Evolutionary conservation across 2,113 vertebrate species (phyloP), one percentile per base, ranked within the genome.

Genomic region (Chionodraco myersi): DNA sequence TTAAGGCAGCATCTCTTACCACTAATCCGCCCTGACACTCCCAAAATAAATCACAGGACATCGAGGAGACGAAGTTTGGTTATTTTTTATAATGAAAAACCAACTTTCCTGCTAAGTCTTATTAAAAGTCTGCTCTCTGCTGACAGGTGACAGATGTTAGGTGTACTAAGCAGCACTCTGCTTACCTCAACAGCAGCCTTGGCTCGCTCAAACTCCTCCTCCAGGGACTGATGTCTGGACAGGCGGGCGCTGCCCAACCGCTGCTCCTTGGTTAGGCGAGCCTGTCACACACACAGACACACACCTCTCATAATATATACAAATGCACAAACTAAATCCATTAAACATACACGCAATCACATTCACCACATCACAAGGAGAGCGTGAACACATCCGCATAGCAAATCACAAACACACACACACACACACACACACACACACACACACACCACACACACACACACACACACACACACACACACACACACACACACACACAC

Each of bases 121-220:
- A 64, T 83, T 79, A 70, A 67, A 84, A 83, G 56, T 67, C 62
- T 59, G 41, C 49, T 53, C 18, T 72, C 34, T 16, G 58, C 6
- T 82, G 87, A 82, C 74, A 59, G 61, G 48, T 57, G 75, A 84
- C 76, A 78, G 81, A 82, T 76, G 63, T 54, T 53, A 82, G 67
- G 15, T 9, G 58, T n/a, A 36, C 70, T 12, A 67, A 73, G 62
- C 26, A 69, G 71, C 67, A 54, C 77, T 75, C 8, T 65, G 70
- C 89, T 92, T 96, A 99, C 98, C 97, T 99, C 98, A 74, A 99
- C 98, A 52, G 98, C 98, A 83, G 98, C 98, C 93, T 99, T 99
- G 81, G 98, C 98, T 76, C 98, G 95, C 94, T 99, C 98, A 94
- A 98, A 99, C 94, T 99, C 98, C 79, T 99, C 98, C 94, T 99